Conservation (phyloP, 2,797 vertebrate genomes). For the Leptatherina wallacei region DNA sequence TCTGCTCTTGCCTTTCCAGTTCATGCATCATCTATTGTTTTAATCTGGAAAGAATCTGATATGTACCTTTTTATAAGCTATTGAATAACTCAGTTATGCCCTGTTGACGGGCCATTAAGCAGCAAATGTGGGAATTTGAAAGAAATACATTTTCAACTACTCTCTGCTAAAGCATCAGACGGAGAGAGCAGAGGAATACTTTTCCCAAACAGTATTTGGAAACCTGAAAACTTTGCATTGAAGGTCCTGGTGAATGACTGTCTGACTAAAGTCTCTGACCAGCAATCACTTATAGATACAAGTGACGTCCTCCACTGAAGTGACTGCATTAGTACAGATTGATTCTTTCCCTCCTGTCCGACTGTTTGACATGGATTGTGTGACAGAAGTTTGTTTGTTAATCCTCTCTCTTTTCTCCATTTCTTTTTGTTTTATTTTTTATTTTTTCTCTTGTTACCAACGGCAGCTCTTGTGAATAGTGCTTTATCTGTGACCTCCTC, state of each 20-base stretch:
- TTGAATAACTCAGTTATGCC: slow-evolving; percentile 19
- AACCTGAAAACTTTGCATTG: slow-evolving; percentile 37
- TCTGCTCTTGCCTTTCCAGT: slow-evolving; percentile 79
- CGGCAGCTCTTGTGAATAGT: slow-evolving; percentile 93
- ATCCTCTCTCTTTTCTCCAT: slow-evolving; percentile 86
- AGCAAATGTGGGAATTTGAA: slow-evolving; percentile 45
- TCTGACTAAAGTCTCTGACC: slow-evolving; percentile 56
- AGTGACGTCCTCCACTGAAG: slow-evolving; percentile 56
- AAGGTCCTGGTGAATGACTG: slow-evolving; percentile 57
- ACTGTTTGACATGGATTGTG: slow-evolving; percentile 81
- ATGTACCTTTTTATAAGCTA: slow-evolving; percentile 26
- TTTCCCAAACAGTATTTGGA: slow-evolving; percentile 44
- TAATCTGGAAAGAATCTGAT: slow-evolving; percentile 51
- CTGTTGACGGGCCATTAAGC: slow-evolving; percentile 42
- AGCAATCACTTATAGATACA: slow-evolving; percentile 46
- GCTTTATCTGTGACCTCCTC: slow-evolving; percentile 92
- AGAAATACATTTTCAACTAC: slow-evolving; percentile 64
- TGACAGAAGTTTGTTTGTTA: slow-evolving; percentile 87
- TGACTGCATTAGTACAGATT: slow-evolving; percentile 81
- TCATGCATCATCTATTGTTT: slow-evolving; percentile 63
- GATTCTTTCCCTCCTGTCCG: slow-evolving; percentile 70
- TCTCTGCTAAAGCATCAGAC: slow-evolving; percentile 82
- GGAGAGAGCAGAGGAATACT: slow-evolving; percentile 57
- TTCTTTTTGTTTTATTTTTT: slow-evolving; percentile 82
- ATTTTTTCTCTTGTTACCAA: slow-evolving; percentile 85